A percentile compares a stretch with the other conserved stretches of the same genome.
Evolutionary conservation across 92 coral and sea anemone species (phyloP).

Genomic region (Porites lobata): DNA sequence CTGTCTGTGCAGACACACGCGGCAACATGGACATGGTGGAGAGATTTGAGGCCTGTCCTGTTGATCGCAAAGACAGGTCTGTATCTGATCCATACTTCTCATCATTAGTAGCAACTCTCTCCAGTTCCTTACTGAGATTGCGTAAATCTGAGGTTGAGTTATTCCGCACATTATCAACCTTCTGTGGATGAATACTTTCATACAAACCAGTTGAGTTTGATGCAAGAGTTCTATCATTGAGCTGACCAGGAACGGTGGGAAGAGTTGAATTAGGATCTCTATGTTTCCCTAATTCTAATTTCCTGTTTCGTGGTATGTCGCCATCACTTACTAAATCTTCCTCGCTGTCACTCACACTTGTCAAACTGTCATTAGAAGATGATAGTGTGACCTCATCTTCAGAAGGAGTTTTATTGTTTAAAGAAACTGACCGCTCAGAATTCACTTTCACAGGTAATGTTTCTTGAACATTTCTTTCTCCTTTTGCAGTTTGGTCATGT

Average conservation of each 20-base stretch:
- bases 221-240: constrained; percentile 27
- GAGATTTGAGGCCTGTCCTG: constrained; percentile 62
- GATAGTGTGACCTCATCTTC: constrained; percentile 64
- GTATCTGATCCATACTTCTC: constrained; percentile 79
- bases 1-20: constrained; percentile 80
- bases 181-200: constrained; percentile 42
- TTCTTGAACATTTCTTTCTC: not conserved
- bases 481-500: constrained; percentile 19
- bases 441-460: constrained; percentile 43
- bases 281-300: constrained; percentile 33
- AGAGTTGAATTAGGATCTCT: constrained; percentile 83
- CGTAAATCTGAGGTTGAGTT: constrained; percentile 70
- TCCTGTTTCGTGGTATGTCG: constrained; percentile 47
- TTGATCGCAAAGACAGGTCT: constrained; percentile 62
- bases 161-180: constrained; percentile 9
- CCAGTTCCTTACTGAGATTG: constrained; percentile 41
- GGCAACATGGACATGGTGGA: constrained; percentile 78
- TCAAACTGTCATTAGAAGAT: constrained; percentile 84
- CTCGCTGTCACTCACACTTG: constrained; percentile 89
- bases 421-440: not conserved
- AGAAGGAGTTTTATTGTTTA: constrained; percentile 14
- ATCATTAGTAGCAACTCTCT: constrained; percentile 12
- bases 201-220: constrained; percentile 56
- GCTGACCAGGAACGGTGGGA: constrained; percentile 72
- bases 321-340: constrained; percentile 60